Evolutionary conservation across 2,113 vertebrate species (phyloP).

Genomic region (Cettia cetti): DNA sequence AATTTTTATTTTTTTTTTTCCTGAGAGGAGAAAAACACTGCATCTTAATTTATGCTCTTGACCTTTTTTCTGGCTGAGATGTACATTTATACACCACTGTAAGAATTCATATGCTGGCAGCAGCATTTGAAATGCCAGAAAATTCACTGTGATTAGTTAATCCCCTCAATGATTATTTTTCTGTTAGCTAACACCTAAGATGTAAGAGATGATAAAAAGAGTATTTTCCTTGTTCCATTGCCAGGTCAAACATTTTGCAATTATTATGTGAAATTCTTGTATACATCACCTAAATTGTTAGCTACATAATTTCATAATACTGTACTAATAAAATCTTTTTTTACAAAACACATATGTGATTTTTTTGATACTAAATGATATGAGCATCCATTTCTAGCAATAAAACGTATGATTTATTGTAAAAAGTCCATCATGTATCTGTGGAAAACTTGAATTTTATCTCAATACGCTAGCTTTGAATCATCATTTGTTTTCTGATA

Average conservation of each 20-base stretch:
- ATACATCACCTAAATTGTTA: conserved; percentile 56
- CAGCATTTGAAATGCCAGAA: conserved; percentile 69
- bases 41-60: conserved; percentile 73
- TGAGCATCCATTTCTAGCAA: conserved; percentile 55
- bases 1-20: not conserved
- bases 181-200: conserved; percentile 34
- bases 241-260: conserved; percentile 52
- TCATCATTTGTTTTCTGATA: conserved; percentile 66
- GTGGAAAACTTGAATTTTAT: conserved; percentile 70
- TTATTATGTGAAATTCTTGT: conserved; percentile 49
- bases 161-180: conserved; percentile 57
- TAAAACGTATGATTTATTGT: conserved; percentile 72
- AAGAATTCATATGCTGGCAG: conserved; percentile 65
- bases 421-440: conserved; percentile 66
- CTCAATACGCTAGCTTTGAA: conserved; percentile 61
- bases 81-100: conserved; percentile 54
- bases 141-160: conserved; percentile 66
- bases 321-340: conserved; percentile 37
- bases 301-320: conserved; percentile 34
- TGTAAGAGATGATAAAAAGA: conserved; percentile 18
- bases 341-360: conserved; percentile 34
- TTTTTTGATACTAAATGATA: conserved; percentile 64
- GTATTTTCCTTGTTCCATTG: conserved; percentile 6
- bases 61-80: conserved; percentile 71
- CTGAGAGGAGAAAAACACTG: conserved; percentile 30